Evolutionary conservation across 2,113 vertebrate genomes (phyloP), one percentile per base, ranked within the genome.

Genomic region (Vanacampus margaritifer): DNA sequence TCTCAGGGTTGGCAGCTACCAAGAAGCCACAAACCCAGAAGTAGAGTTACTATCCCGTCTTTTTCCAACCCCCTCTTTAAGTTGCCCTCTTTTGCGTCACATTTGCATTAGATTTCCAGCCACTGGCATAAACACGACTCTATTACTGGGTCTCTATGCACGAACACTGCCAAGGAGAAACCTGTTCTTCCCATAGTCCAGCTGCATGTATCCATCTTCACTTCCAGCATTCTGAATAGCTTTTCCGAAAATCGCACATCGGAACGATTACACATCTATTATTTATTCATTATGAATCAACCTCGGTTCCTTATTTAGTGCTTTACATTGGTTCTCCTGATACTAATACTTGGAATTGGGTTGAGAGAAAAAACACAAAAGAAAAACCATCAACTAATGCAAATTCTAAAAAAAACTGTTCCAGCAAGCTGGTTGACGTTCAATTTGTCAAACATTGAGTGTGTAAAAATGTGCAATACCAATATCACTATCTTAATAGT

Each of bases 51-150:
- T 81, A 69, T 76, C 79, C 68, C 86, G 78, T 83, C 79, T 88
- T 89, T 92, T 92, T 92, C 90, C 91, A 73, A 85, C 84, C 85
- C 86, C 83, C 73, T 86, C 85, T 89, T 88, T 88, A 87, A 72
- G 78, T 84, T 78, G 75, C 75, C 74, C 82, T 75, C 74, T 77
- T 86, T 82, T 92, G 87, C 88, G 87, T 91, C 91, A 92, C 83
- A 67, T 84, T 87, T 84, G 87, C 85, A 83, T 91, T 84, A 74
- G 71, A 87, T 89, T 90, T 87, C 89, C 80, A 82, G 83, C 81
- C 73, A 64, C 76, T 70, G 80, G 81, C 63, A 69, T 85, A 87
- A 84, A 88, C 86, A 87, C 73, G 79, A 81, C 73, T 78, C 76
- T 71, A 78, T 76, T 76, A 68, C 23, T 76, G 71, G 67, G 39